These are phyloP conservation scores for Lutjanus campechanus DNA, from an alignment of 2,797 vertebrate genomes.

Conservation along the genomic window DNA sequence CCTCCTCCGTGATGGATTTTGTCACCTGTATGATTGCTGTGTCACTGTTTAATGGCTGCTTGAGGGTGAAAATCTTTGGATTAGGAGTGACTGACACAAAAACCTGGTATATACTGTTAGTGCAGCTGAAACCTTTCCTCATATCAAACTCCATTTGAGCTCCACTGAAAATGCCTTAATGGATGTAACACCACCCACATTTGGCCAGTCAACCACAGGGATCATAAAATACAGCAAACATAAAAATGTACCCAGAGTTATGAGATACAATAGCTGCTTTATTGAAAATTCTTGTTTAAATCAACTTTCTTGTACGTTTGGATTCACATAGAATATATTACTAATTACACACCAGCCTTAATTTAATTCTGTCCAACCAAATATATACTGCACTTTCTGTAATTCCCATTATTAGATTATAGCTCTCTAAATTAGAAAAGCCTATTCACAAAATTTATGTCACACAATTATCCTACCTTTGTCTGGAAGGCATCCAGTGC, in stretches of 20 bases:
- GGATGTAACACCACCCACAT: slow-evolving; percentile 16
- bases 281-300: slow-evolving; percentile 7
- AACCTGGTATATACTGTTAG: slow-evolving; percentile 25
- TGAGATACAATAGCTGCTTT: slow-evolving; percentile 12
- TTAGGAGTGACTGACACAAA: slow-evolving; percentile 28
- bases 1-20: slow-evolving; percentile 44
- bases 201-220: slow-evolving; percentile 7
- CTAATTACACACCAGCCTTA: background rate
- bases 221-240: slow-evolving; percentile 13
- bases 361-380: slow-evolving; percentile 33
- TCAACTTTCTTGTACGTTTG: slow-evolving; percentile 27
- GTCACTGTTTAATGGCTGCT: slow-evolving; percentile 34
- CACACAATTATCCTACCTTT: slow-evolving; percentile 38
- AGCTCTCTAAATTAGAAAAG: slow-evolving; percentile 50
- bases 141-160: slow-evolving; percentile 18
- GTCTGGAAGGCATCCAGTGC: slow-evolving; percentile 54
- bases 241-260: slow-evolving; percentile 4
- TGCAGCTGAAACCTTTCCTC: slow-evolving; percentile 12
- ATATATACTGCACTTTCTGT: slow-evolving; percentile 31
- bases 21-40: slow-evolving; percentile 43
- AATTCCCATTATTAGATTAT: slow-evolving; percentile 37
- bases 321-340: slow-evolving; percentile 26
- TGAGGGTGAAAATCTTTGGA: slow-evolving; percentile 12
- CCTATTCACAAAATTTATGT: slow-evolving; percentile 45
- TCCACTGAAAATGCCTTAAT: slow-evolving; percentile 19